Percentiles rank a stretch among this genome's conserved stretches.
Evolutionary conservation across 1,140 invertebrate genomes (phyloP).

Genomic region (Drosophila mauritiana): DNA sequence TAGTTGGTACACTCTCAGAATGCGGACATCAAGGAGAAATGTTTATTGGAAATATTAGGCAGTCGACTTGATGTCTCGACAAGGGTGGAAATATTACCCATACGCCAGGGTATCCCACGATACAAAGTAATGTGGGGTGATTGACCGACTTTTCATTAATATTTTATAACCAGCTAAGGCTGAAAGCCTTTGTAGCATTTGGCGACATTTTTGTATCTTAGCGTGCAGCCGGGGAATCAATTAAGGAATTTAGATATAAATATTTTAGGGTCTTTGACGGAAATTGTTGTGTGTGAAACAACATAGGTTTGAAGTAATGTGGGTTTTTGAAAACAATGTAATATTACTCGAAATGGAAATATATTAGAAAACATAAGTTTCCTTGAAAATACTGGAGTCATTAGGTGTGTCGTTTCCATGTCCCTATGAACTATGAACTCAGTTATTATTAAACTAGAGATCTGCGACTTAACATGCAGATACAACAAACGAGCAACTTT

Average conservation of each 20-base stretch:
- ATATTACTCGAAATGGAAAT: too few relatives aligned
- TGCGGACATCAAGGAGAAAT: conserved; percentile 1
- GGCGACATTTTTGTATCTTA: background rate
- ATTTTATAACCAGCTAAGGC: conserved; percentile 21
- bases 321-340: too few relatives aligned
- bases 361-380: too few relatives aligned
- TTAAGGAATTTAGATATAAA: background rate
- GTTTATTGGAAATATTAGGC: conserved; percentile 37
- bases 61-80: conserved; percentile 9
- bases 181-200: conserved; percentile 1
- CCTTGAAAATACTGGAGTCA: too few relatives aligned
- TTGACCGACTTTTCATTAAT: conserved; percentile 24
- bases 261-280: too few relatives aligned
- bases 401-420: too few relatives aligned
- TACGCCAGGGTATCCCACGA: conserved; percentile 10
- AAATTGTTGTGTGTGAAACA: too few relatives aligned
- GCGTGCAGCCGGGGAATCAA: background rate
- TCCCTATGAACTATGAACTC: too few relatives aligned
- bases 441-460: too few relatives aligned
- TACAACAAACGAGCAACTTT: too few relatives aligned
- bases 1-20: conserved; percentile 4
- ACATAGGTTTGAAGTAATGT: too few relatives aligned
- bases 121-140: conserved; percentile 10
- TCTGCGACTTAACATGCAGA: too few relatives aligned
- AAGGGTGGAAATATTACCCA: conserved; percentile 27